Base-by-base conservation (phyloP, 2,113 vertebrate genomes). In the Talpa occidentalis region DNA sequence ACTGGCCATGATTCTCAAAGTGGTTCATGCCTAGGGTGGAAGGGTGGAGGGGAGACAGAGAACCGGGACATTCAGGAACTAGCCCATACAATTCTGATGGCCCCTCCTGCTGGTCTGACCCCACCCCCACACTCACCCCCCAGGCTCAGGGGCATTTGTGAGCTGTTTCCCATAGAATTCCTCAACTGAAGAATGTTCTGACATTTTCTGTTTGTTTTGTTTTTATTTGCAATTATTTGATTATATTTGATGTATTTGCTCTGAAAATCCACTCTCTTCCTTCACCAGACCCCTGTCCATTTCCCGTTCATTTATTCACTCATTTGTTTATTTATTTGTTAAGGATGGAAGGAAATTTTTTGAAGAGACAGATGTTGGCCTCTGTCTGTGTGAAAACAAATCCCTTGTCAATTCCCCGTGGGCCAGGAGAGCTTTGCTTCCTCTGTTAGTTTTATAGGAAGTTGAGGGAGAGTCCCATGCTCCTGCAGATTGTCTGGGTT, bases 201-300 rank as follows among this genome's bases (percentile, higher is more conserved):
- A 9, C 11, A 5, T 7, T 77, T 88, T 47, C 9, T 91, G 35
- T 77, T 93, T 81, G 1, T 32, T 59, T 77, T 56, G 44, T 72
- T 92, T 93, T 94, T 73, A 7, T 91, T 89, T 91, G 28, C 37
- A 35, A 88, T 60, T 47, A 28, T 49, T 64, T 81, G 42, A 82
- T 69, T 81, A n/a, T 67, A 16, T 30, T 42, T 87, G 26, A 10
- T 37, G 14, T 54, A 28, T 28, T 93, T 87, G 14, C 54, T 86
- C 6, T 40, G n/a, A 60, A 95, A 64, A 54, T 74, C 77, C 15
- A 52, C n/a, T 76, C n/a, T 76, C 28, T 8, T 40, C 30, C 15
- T 92, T 66, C 17, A 3, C 3, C 1, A 28, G 11, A 22, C 22
- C 30, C 28, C 21, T 54, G 2, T 5, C 26, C 21, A 40, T 14